phyloP scores from a whole-genome alignment of 2,888 invertebrate species.

The Acrobasis suavella region DNA sequence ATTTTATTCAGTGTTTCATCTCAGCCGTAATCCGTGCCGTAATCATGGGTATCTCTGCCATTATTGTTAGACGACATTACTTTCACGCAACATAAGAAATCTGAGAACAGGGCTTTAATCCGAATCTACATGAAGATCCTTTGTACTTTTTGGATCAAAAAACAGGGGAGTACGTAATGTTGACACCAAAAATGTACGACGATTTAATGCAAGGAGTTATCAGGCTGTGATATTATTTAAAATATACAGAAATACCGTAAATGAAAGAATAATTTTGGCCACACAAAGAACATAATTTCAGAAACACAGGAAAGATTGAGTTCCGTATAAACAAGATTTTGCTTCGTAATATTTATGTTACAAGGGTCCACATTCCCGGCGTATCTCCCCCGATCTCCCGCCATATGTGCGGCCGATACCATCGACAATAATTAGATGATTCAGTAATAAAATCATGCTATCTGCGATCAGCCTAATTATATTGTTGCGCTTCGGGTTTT shows the following conservation, averaged over 20 bases:
- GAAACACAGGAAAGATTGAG: too few relatives aligned
- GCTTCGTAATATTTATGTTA: too few relatives aligned
- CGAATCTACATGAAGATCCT: constrained; percentile 84
- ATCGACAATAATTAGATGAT: constrained; percentile 76
- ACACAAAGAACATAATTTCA: too few relatives aligned
- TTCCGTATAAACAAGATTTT: too few relatives aligned
- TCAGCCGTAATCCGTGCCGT: too few relatives aligned
- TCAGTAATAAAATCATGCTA: constrained; percentile 69
- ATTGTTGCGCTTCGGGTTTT: constrained; percentile 11
- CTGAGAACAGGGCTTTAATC: constrained; percentile 89
- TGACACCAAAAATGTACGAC: constrained; percentile 74
- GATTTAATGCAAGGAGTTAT: constrained; percentile 73
- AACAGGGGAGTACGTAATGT: constrained; percentile 66
- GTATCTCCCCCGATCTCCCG: constrained; percentile 57
- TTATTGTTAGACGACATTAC: too few relatives aligned
- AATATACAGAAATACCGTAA: background rate
- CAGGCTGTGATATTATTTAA: constrained; percentile 66
- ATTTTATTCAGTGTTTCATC: too few relatives aligned
- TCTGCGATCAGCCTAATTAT: constrained; percentile 34
- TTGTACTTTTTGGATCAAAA: constrained; percentile 85
- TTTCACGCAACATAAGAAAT: too few relatives aligned
- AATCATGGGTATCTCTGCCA: too few relatives aligned
- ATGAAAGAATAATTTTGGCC: too few relatives aligned
- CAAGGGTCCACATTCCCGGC: too few relatives aligned
- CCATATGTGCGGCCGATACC: constrained; percentile 66